Evolutionary conservation across 2,888 invertebrate genomes (phyloP).

Genomic region (Acronicta alni): DNA sequence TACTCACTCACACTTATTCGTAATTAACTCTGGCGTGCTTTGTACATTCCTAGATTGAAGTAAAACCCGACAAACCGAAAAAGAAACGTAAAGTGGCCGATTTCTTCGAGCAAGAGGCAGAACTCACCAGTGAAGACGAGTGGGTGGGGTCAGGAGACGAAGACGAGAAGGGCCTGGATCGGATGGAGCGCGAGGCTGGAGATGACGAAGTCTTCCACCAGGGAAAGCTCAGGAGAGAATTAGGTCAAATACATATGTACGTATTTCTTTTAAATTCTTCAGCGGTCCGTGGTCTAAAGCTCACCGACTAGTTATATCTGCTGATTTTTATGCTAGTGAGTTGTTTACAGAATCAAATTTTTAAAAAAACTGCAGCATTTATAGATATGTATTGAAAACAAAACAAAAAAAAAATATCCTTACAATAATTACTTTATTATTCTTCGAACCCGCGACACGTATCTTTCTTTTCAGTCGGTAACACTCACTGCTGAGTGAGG

Average conservation of each 20-base stretch:
- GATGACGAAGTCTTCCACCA: constrained; percentile 95
- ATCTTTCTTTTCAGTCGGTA: no score
- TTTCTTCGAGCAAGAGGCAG: constrained; percentile 97
- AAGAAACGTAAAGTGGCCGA: constrained; percentile 89
- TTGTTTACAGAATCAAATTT: no score
- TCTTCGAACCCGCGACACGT: no score
- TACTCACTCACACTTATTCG: not conserved
- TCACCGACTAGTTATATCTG: no score
- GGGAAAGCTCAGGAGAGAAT: constrained; percentile 92
- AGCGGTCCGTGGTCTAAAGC: no score
- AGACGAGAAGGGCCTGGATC: constrained; percentile 94
- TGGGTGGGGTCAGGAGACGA: constrained; percentile 95
- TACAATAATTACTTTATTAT: no score
- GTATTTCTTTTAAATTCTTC: constrained; percentile 60
- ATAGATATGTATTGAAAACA: no score
- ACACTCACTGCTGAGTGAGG: no score
- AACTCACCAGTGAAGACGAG: constrained; percentile 95
- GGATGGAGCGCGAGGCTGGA: constrained; percentile 95
- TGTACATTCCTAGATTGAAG: constrained; percentile 70
- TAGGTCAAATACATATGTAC: constrained; percentile 96
- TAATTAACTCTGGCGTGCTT: not conserved
- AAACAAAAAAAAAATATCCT: no score
- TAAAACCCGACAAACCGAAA: constrained; percentile 67
- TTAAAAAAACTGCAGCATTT: no score
- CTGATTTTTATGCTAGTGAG: no score